Percentiles rank a stretch among this genome's conserved stretches.
These are phyloP conservation scores for Drosophila vallismaia DNA, from an alignment of 2,888 invertebrate genomes.

Conservation along the genomic window DNA sequence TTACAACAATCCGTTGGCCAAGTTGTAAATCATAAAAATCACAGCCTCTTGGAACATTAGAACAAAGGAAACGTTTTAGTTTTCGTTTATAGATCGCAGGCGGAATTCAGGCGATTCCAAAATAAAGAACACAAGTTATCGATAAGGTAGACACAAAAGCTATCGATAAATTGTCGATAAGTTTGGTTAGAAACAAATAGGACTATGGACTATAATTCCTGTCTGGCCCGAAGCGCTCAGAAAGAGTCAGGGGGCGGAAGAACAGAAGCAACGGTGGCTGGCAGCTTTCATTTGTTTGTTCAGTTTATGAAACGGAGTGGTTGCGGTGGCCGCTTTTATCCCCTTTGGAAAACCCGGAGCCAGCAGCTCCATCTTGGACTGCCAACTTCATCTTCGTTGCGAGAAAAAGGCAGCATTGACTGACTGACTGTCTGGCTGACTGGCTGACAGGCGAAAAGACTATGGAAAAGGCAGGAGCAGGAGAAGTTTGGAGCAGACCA, in stretches of 20 bases:
- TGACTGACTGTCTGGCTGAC: conserved; percentile 20
- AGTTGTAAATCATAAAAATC: conserved; percentile 1
- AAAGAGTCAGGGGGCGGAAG: conserved; percentile 1
- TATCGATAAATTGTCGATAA: not conserved
- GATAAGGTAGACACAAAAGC: not conserved
- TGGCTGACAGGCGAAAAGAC: conserved; percentile 22
- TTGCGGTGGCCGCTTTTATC: not conserved
- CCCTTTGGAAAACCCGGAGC: conserved; percentile 6
- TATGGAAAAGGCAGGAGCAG: conserved; percentile 12
- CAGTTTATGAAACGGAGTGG: conserved; percentile 65
- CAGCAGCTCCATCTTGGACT: conserved; percentile 34
- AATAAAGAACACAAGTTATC: not conserved
- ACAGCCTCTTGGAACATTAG: not conserved
- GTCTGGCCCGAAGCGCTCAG: not conserved
- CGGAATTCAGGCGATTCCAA: no score
- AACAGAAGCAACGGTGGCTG: conserved; percentile 43
- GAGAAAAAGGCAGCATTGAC: conserved; percentile 37
- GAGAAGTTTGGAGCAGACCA: conserved; percentile 7
- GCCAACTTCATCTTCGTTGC: conserved; percentile 75
- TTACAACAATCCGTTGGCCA: not conserved
- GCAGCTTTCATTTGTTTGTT: conserved; percentile 73
- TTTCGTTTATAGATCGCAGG: not conserved
- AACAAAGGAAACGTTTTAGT: not conserved
- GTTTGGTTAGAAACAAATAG: not conserved
- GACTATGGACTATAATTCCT: not conserved